phyloP scores from a whole-genome alignment of 35 echinoderm and acorn worm species.

The Nesometra sesokonis region DNA sequence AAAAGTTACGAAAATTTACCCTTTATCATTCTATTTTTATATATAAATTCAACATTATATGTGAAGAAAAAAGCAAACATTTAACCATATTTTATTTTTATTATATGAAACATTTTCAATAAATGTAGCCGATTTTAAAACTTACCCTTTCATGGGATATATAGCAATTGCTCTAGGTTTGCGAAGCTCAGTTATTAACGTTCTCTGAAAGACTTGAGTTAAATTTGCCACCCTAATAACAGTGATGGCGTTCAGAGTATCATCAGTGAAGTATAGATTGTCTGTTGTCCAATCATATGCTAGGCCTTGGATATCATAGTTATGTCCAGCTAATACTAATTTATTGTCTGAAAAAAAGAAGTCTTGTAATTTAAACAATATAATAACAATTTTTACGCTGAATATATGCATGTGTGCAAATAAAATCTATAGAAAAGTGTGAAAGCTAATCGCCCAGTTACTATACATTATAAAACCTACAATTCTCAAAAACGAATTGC shows the following conservation, averaged over 20 bases:
- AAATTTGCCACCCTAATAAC: conserved; percentile 6
- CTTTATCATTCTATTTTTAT: no score
- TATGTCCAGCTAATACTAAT: background rate
- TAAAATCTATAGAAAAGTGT: no score
- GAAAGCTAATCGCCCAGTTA: no score
- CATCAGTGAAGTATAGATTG: conserved; percentile 29
- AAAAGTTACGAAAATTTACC: no score
- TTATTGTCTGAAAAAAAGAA: background rate
- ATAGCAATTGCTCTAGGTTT: background rate
- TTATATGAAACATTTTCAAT: no score
- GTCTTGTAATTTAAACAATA: background rate
- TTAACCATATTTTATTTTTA: no score
- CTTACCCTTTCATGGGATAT: background rate
- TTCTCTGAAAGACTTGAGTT: background rate
- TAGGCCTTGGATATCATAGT: background rate
- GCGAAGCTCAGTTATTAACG: background rate
- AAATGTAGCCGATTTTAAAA: background rate
- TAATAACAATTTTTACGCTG: no score
- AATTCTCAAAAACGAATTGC: no score
- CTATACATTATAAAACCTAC: no score
- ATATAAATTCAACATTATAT: no score
- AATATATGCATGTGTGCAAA: no score
- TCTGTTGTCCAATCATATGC: conserved; percentile 50
- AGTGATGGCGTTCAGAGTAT: background rate
- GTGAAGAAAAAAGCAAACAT: no score